These are phyloP conservation scores for Cheilosia variabilis DNA, from an alignment of 2,888 invertebrate genomes.

Conservation along the genomic window DNA sequence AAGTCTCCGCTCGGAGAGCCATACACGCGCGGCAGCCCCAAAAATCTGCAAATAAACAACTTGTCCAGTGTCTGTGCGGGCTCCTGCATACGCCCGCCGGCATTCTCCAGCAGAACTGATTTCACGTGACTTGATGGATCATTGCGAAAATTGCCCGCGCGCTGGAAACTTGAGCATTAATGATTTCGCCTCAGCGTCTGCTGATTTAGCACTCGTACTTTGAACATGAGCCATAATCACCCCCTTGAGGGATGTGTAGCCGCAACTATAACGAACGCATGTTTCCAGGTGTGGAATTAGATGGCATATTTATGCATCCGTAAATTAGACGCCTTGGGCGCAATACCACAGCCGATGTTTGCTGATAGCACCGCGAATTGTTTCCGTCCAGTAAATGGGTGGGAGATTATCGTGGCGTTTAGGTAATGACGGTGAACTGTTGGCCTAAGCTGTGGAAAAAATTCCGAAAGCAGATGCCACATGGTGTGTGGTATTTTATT, in stretches of 20 bases:
- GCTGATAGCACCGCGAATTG: conserved; percentile 21
- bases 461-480: conserved; percentile 12
- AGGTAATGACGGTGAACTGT: conserved; percentile 27
- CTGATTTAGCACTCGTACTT: conserved; percentile 28
- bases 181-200: neutral
- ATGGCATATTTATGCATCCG: conserved; percentile 13
- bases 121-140: conserved; percentile 57
- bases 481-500: neutral
- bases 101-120: conserved; percentile 17
- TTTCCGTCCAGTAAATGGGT: conserved; percentile 7
- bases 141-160: conserved; percentile 2
- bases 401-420: conserved; percentile 15
- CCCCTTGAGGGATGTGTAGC: conserved; percentile 20
- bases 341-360: neutral
- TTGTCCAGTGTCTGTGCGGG: conserved; percentile 7
- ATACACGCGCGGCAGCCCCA: neutral
- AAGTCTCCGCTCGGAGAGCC: neutral
- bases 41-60: conserved; percentile 42
- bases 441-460: neutral
- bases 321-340: neutral
- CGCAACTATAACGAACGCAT: neutral
- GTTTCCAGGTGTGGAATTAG: conserved; percentile 13
- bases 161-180: conserved; percentile 4
- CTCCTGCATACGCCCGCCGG: neutral
- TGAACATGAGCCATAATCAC: neutral